A percentile compares a stretch with the other conserved stretches of the same genome.
phyloP scores from a whole-genome alignment of 2,113 vertebrate genomes.

The Poeciliopsis retropinna region DNA sequence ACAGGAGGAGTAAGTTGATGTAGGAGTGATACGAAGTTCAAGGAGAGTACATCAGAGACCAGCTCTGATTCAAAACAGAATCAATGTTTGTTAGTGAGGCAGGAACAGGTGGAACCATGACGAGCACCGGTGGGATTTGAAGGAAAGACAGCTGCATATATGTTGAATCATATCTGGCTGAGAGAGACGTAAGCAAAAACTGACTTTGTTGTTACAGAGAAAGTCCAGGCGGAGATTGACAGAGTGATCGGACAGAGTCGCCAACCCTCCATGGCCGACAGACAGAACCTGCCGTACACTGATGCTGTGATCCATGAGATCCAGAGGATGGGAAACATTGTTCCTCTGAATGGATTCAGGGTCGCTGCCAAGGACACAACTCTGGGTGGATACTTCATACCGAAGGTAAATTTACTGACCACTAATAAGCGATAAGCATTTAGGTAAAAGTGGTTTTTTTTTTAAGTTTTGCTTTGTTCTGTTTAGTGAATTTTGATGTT shows the following conservation, averaged over 20 bases:
- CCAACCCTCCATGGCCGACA: conserved; percentile 75
- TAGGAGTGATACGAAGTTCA: too few species aligned
- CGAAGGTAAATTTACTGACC: conserved; percentile 65
- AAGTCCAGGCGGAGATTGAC: conserved; percentile 78
- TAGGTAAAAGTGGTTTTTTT: background rate
- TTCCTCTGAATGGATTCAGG: conserved; percentile 74
- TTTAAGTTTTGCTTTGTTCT: background rate
- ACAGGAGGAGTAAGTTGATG: background rate
- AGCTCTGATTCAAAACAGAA: too few species aligned
- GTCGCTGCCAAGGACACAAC: conserved; percentile 53
- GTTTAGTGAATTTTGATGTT: background rate
- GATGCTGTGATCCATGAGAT: conserved; percentile 83
- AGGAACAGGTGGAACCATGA: too few species aligned
- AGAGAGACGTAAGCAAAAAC: too few species aligned
- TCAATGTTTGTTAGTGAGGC: too few species aligned
- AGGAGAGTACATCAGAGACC: too few species aligned
- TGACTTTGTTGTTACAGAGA: conserved; percentile 10
- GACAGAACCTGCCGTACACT: conserved; percentile 80
- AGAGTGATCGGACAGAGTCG: conserved; percentile 55
- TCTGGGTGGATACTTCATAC: conserved; percentile 75
- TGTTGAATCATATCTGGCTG: too few species aligned
- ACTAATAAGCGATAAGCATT: background rate
- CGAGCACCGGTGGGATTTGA: too few species aligned
- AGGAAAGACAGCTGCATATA: too few species aligned
- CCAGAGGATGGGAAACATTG: conserved; percentile 79